Base-by-base conservation (phyloP, 2,888 invertebrate genomes). In the Heliconius cydno region DNA sequence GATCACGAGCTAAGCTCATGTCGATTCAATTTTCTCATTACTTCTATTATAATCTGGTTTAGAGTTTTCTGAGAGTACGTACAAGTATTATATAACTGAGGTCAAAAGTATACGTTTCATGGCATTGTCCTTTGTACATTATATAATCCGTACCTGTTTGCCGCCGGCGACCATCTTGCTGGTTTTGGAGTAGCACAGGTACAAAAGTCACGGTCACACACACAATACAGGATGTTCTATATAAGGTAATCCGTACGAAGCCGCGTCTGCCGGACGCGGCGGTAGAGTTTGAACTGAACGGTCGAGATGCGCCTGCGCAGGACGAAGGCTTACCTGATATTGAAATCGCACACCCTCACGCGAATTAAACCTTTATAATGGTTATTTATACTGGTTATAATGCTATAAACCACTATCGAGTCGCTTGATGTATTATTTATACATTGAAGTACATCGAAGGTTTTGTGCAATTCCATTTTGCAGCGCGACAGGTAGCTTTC, bases 251-350 rank as follows among this genome's bases (percentile, higher is more conserved):
- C 85, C 86, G 88, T 87, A 89, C 85, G 84, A 82, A 91, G 92
- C 94, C 94, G 94, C 94, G 95, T 94, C 91, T 92, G 90, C 89
- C 91, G 91, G 91, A 90, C 93, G 94, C 94, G 93, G 93, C 94
- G 94, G 91, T 92, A 88, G 86, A 90, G 86, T 93, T 92, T 90
- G 90, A 94, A 94, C 94, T 94, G 92, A 92, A 91, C 91, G 88
- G 90, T 86, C 85, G 83, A 84, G 84, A 83, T 87, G 90, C 90
- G 88, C 87, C 86, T 86, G 79, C 81, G 79, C 79, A 83, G 83
- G 83, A 83, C 85, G 84, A 86, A 82, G 85, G 89, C 89, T 89
- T 89, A 84, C 83, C 84, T 86, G 83, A 83, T 78, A 80, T 76
- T 68, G 63, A 76, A 70, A 41, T 74, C 10, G 41, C 66, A 41